These are phyloP conservation scores for Crax fasciolata DNA, from an alignment of 2,797 vertebrate genomes.

Conservation along the genomic window DNA sequence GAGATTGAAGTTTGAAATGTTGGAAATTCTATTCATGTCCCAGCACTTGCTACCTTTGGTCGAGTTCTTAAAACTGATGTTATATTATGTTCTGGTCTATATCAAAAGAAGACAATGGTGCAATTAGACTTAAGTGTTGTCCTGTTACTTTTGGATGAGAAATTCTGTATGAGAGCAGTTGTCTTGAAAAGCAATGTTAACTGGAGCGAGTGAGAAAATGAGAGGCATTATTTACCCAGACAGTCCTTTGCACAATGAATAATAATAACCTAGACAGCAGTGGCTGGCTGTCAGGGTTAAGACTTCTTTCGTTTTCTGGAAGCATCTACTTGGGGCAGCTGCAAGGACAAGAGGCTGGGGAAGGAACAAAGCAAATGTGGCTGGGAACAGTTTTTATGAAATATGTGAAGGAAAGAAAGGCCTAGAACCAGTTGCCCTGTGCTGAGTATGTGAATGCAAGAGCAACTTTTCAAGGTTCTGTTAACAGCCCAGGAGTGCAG, in stretches of 20 bases:
- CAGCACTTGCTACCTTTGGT: background rate
- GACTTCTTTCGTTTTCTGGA: background rate
- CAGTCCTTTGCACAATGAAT: background rate
- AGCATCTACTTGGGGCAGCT: background rate
- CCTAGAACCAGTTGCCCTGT: rapidly evolving
- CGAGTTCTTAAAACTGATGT: background rate
- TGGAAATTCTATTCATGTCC: background rate
- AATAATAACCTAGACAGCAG: background rate
- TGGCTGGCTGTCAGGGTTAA: background rate
- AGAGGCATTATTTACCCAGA: background rate
- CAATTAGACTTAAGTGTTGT: background rate
- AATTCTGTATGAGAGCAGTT: background rate
- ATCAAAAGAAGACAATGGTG: background rate
- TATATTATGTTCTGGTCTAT: background rate
- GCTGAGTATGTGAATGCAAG: rapidly evolving
- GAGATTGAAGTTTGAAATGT: background rate
- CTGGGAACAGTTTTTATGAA: background rate
- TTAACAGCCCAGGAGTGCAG: background rate
- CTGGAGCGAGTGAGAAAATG: rapidly evolving
- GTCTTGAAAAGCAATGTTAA: background rate
- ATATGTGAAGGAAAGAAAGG: background rate
- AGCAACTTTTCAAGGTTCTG: background rate
- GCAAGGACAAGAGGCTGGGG: background rate
- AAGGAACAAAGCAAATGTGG: background rate
- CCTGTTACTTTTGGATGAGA: background rate